These are phyloP conservation scores for Drosophila aff. DNA, from an alignment of 1,140 invertebrate species.

Conservation along the genomic window DNA sequence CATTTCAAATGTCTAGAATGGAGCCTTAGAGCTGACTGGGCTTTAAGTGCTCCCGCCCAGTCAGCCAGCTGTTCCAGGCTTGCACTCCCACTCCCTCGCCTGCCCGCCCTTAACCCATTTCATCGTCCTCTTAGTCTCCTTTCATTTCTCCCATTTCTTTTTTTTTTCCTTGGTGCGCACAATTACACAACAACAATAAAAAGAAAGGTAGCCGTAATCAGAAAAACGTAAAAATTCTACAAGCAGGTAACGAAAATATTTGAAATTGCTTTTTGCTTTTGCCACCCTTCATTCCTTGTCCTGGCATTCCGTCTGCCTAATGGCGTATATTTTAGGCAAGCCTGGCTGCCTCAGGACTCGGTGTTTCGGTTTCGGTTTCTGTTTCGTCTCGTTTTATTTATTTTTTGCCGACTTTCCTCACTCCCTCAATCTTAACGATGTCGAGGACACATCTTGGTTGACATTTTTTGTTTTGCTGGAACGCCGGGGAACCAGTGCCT, in stretches of 20 bases:
- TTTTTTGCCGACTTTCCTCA: conserved; percentile 17
- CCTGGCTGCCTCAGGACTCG: conserved; percentile 40
- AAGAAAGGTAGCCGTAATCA: conserved; percentile 61
- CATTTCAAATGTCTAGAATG: conserved; percentile 57
- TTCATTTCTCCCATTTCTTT: conserved; percentile 27
- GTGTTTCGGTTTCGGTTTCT: conserved; percentile 47
- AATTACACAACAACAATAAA: conserved; percentile 76
- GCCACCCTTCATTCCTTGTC: conserved; percentile 50
- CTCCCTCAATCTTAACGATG: conserved; percentile 28
- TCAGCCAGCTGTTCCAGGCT: conserved; percentile 11
- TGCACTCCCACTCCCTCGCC: not conserved
- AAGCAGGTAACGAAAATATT: conserved; percentile 81
- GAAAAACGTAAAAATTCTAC: conserved; percentile 81
- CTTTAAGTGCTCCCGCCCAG: conserved; percentile 29
- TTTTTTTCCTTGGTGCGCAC: conserved; percentile 71
- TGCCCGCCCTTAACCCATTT: conserved; percentile 64
- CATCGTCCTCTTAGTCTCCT: conserved; percentile 35
- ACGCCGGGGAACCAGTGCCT: conserved; percentile 39
- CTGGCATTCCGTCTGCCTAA: conserved; percentile 76
- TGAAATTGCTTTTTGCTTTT: conserved; percentile 78
- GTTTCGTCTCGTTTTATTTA: conserved; percentile 43
- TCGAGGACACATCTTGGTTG: conserved; percentile 30
- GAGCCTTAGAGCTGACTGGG: conserved; percentile 17
- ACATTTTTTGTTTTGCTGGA: conserved; percentile 36
- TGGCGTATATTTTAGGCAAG: conserved; percentile 72